These are phyloP conservation scores for Antechinus flavipes DNA, from an alignment of 2,113 vertebrate species.

Conservation along the genomic window DNA sequence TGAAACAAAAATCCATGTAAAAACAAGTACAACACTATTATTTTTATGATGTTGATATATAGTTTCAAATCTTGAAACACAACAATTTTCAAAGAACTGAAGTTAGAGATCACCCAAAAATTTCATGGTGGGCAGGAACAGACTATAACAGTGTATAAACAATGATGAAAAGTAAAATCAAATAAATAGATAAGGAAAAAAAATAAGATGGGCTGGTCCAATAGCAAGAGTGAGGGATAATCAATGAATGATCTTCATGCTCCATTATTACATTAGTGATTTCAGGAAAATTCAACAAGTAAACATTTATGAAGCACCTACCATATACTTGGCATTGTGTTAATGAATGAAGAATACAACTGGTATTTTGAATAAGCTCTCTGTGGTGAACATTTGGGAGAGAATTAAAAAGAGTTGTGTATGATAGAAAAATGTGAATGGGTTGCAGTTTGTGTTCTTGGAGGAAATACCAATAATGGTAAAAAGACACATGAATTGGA, in stretches of 20 bases:
- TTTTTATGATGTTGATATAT: not conserved
- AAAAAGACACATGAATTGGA: not conserved
- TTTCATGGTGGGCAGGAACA: too few species aligned
- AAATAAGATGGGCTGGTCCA: too few species aligned
- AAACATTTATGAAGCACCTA: not conserved
- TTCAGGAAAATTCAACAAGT: not conserved
- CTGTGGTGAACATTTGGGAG: not conserved
- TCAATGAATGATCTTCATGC: too few species aligned
- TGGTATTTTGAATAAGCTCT: not conserved
- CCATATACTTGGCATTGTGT: not conserved
- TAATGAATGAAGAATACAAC: not conserved
- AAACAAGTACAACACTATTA: too few species aligned
- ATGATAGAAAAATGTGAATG: not conserved
- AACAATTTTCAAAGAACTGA: too few species aligned
- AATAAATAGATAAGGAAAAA: too few species aligned
- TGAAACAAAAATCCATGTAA: not conserved
- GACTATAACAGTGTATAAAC: too few species aligned
- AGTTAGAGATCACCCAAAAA: too few species aligned
- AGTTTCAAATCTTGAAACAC: too few species aligned
- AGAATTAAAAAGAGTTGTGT: not conserved
- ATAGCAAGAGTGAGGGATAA: too few species aligned
- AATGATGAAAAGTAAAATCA: too few species aligned
- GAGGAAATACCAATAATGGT: not conserved
- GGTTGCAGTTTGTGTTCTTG: not conserved
- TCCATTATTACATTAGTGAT: too few species aligned